Evolutionary conservation across 2,113 vertebrate genomes (phyloP).

Genomic region (Cinclus mexicanus): DNA sequence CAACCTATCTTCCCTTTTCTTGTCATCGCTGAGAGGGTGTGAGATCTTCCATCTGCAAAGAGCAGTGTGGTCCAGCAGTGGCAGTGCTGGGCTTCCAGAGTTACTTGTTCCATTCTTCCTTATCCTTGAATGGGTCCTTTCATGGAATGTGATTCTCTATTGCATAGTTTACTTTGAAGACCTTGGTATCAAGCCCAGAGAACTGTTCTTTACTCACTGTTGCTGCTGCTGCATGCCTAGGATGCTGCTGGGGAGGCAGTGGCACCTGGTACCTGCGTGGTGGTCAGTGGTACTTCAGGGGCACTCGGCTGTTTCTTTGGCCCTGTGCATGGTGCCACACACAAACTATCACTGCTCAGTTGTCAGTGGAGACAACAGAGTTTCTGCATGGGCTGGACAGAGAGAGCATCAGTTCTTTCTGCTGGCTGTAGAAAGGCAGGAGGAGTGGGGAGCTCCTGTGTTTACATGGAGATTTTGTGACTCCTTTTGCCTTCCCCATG

Average conservation of each 20-base stretch:
- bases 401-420: neutral
- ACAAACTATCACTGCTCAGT: neutral
- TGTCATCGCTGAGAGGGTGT: accelerated
- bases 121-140: neutral
- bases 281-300: neutral
- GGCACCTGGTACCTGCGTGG: accelerated
- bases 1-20: neutral
- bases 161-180: neutral
- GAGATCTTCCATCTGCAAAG: neutral
- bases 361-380: neutral
- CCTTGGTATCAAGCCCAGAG: neutral
- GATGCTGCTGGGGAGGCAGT: neutral
- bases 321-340: neutral
- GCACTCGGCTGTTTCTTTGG: accelerated
- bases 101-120: neutral
- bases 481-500: neutral
- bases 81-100: neutral
- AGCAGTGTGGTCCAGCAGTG: neutral
- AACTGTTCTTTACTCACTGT: accelerated
- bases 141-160: neutral
- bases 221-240: neutral
- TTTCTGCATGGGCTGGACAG: neutral
- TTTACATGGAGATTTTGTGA: neutral
- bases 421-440: neutral
- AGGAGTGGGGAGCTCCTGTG: accelerated